Conservation (phyloP, 2,888 invertebrate species). For the Aphelenchoides bicaudatus region DNA sequence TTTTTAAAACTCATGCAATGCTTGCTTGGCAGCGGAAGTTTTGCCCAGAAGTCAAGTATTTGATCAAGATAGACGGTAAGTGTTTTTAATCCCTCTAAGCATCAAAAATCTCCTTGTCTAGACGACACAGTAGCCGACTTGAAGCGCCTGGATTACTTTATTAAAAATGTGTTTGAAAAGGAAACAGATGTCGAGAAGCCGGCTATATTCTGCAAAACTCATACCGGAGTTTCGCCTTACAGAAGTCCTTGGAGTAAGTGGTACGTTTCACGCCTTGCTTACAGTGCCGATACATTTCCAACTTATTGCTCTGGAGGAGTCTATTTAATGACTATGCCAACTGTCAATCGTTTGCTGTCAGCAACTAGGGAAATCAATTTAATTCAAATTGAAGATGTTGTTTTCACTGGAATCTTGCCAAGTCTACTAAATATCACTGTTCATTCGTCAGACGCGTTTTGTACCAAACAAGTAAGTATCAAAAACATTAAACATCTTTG, state of each 20-base stretch:
- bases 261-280: neutral
- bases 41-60: neutral
- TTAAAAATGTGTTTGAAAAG: too few species aligned
- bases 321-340: neutral
- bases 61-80: constrained; percentile 3
- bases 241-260: constrained; percentile 3
- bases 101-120: too few species aligned
- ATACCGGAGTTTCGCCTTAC: neutral
- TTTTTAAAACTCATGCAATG: constrained; percentile 5
- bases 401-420: neutral
- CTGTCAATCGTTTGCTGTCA: neutral
- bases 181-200: neutral
- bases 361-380: neutral
- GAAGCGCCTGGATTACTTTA: neutral
- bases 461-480: too few species aligned
- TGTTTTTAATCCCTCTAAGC: too few species aligned
- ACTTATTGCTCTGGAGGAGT: neutral
- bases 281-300: neutral
- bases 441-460: too few species aligned
- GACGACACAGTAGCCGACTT: constrained; percentile 1
- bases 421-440: too few species aligned
- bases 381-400: neutral
- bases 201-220: neutral
- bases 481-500: too few species aligned
- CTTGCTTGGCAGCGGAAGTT: neutral